A percentile compares a stretch with the other conserved stretches of the same genome.
phyloP scores from a whole-genome alignment of 2,113 vertebrate genomes.

The Glaucomys volans region DNA sequence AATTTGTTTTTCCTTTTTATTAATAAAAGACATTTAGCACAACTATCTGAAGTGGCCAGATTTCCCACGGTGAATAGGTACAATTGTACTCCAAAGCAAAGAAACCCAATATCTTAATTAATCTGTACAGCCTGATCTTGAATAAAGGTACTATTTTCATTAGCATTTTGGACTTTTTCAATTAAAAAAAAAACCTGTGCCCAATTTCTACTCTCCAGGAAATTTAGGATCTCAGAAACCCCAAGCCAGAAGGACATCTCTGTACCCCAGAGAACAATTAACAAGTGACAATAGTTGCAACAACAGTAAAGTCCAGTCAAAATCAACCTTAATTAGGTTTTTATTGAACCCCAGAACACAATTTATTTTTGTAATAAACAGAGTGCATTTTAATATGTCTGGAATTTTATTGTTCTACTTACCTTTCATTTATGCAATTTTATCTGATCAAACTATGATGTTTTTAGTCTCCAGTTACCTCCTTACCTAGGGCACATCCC shows the following conservation, averaged over 20 bases:
- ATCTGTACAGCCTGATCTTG: not conserved
- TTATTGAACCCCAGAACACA: conserved; percentile 72
- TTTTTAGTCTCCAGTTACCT: conserved; percentile 76
- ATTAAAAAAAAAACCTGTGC: not conserved
- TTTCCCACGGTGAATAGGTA: not conserved
- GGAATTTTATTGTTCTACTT: conserved; percentile 80
- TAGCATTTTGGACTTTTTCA: conserved; percentile 45
- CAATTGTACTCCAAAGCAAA: conserved; percentile 61
- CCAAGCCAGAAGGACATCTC: conserved; percentile 34
- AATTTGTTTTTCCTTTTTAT: conserved; percentile 35
- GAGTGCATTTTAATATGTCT: conserved; percentile 73
- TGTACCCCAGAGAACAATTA: conserved; percentile 55
- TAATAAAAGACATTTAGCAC: conserved; percentile 5
- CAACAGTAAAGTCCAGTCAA: conserved; percentile 58
- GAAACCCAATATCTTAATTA: conserved; percentile 54
- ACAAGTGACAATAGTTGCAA: conserved; percentile 51
- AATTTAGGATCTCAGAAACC: conserved; percentile 23
- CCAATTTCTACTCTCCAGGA: conserved; percentile 52
- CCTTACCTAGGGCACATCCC: conserved; percentile 57
- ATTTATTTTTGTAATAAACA: conserved; percentile 82
- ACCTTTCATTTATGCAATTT: conserved; percentile 75
- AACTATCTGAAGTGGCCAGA: not conserved
- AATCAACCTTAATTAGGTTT: conserved; percentile 76
- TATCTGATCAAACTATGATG: conserved; percentile 74
- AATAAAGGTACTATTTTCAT: conserved; percentile 53